Base-by-base conservation (phyloP, 92 coral and sea anemone genomes). In the Porites rus region DNA sequence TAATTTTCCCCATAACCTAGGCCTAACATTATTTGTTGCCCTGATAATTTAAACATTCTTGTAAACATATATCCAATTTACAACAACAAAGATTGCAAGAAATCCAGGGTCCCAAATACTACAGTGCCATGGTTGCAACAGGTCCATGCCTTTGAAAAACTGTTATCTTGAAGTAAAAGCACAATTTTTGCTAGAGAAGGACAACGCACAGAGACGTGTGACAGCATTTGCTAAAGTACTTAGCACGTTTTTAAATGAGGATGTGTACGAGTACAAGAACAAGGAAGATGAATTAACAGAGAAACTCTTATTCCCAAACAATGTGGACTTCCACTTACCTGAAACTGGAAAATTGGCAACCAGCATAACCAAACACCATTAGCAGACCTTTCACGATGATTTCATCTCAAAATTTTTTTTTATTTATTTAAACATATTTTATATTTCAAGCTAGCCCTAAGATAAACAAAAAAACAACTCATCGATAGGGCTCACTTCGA, bases 101-200 rank as follows among this genome's bases (percentile, higher is more conserved):
- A 77, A 19, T 68, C 69, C 84, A 58, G 69, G 60, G 60, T 59
- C 80, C 65, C 53, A 75, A 46, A 84, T 91, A 53, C 86, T 88
- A 7, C 69, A 65, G 38, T 88, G 89, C 54, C 86, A 78, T 13
- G 56, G 74, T 10, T 88, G 94, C 19, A 88, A 91, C 83, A 77
- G 89, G 74, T 62, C 89, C 74, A 79, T 88, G 92, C 92, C 83
- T 8, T 28, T 87, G 7, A 88, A 73, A 68, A 88, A 90, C 81
- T 89, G 88, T 65, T 89, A 62, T 69, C 13, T 76, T 66, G 91
- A 87, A 10, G 82, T 82, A 62, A 87, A 87, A 81, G 72, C 59
- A 1, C 81, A 76, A 8, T 81, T 90, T 25, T 88, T 81, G 31
- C 91, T 77, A 21, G 88, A 89, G 16, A 78, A 28, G 7, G 14